A percentile compares a stretch with the other conserved stretches of the same genome.
Evolutionary conservation across 2,113 vertebrate species (phyloP).

Genomic region (Brevimyrus niger): DNA sequence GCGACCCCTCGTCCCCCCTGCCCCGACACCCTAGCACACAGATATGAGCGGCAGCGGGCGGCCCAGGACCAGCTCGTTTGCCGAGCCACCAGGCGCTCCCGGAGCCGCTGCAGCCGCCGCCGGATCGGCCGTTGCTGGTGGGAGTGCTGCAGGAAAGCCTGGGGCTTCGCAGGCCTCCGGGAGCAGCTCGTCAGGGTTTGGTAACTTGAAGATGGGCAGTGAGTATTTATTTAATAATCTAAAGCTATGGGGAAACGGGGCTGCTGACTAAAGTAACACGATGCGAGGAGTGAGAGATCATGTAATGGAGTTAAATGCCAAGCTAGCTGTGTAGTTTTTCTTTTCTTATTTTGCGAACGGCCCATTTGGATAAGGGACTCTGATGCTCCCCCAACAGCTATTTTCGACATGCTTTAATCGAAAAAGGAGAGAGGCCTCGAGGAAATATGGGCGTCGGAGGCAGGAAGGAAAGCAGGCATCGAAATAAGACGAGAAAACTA

Average conservation of each 20-base stretch:
- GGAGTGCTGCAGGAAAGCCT: slow-evolving; percentile 66
- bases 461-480: not conserved
- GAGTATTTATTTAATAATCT: slow-evolving; percentile 40
- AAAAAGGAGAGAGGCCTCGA: not conserved
- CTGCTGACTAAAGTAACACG: not conserved
- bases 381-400: slow-evolving; percentile 22
- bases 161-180: slow-evolving; percentile 67
- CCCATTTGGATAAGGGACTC: slow-evolving; percentile 36
- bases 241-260: not conserved
- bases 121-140: slow-evolving; percentile 62
- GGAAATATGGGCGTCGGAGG: slow-evolving; percentile 6
- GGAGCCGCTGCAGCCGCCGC: slow-evolving; percentile 61
- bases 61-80: slow-evolving; percentile 73
- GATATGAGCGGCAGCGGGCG: slow-evolving; percentile 76
- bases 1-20: slow-evolving; percentile 48
- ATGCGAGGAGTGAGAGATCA: not conserved
- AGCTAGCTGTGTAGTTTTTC: slow-evolving; percentile 19
- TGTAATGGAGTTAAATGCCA: not conserved
- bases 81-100: slow-evolving; percentile 69
- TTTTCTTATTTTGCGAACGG: slow-evolving; percentile 43
- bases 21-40: slow-evolving; percentile 60
- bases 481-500: not conserved
- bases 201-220: slow-evolving; percentile 66
- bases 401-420: not conserved
- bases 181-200: slow-evolving; percentile 62